Evolutionary conservation across 2,113 vertebrate species (phyloP).

Genomic region (Heteronetta atricapilla): DNA sequence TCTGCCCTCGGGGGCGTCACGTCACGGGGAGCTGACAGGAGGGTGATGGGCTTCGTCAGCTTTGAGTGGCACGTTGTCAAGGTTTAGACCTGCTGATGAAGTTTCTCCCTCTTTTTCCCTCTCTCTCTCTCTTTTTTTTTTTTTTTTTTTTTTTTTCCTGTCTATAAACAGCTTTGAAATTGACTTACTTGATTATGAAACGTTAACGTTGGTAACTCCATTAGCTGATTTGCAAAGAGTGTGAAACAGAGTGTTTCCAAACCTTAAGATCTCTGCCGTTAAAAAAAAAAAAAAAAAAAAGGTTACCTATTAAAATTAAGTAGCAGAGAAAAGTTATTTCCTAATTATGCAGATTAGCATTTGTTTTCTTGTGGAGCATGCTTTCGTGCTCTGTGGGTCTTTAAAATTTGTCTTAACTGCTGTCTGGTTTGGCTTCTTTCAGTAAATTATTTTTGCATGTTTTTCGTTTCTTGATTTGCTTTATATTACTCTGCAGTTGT

Average conservation of each 20-base stretch:
- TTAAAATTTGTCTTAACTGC: neutral
- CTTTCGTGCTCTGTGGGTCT: neutral
- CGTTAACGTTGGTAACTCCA: neutral
- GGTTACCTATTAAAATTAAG: neutral
- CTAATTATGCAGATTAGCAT: neutral
- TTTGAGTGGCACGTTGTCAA: fast-evolving
- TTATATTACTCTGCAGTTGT: neutral
- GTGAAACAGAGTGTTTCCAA: neutral
- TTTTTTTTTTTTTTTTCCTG: neutral
- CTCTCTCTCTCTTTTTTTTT: too few species aligned
- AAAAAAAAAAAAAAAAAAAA: neutral
- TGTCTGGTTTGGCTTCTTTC: neutral
- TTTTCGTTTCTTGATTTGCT: neutral
- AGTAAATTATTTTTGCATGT: too few species aligned
- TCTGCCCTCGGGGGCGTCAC: too few species aligned
- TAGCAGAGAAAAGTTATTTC: neutral
- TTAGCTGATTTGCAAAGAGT: neutral
- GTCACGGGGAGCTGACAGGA: neutral
- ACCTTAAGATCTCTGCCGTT: neutral
- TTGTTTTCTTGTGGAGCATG: neutral
- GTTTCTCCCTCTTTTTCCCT: too few species aligned
- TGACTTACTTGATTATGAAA: neutral
- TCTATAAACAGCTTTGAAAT: neutral
- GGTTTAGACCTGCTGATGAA: neutral
- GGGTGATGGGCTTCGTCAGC: neutral